Evolutionary conservation across 2,113 vertebrate species (phyloP), one percentile per base, ranked within the genome.

Genomic region (Tyrannus savana): DNA sequence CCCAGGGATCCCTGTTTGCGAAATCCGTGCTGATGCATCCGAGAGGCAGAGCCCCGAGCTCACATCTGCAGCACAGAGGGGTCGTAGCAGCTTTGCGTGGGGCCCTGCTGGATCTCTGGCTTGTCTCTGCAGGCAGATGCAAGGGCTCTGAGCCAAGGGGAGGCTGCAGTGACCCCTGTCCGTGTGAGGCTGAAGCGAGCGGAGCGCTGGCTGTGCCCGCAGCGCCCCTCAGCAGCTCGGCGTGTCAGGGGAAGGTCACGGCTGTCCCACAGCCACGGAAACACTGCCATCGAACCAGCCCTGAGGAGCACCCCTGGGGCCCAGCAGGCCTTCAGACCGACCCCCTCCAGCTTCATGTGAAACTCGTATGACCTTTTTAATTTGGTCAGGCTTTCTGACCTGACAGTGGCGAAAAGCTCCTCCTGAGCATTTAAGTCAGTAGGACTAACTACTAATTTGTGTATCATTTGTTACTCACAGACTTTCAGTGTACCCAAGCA

Each of bases 281-380:
- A 56, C 52, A 52, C 0, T 33, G n/a, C 39, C 12, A 10, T 2
- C 46, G 81, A 64, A 22, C 33, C 71, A 46, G 6, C 58, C 83
- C 82, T 85, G 75, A 80, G 79, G 53, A 42, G 46, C 35, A n/a
- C 14, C 74, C 59, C 59, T 18, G 79, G 59, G 67, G 19, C 52
- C 50, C 92, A 95, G 90, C 83, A 95, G 62, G 77, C 39, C 73
- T 59, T 64, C 74, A 82, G 58, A 53, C 58, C 41, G 19, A 49
- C 23, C 8, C 37, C 10, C 6, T 6, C 6, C 7, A 56, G 3
- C 7, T 69, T 69, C 10, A 33, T 5, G 35, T 0, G 24, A 37
- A 42, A 58, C 62, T 72, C 69, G 62, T 41, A 27, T 8, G n/a
- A 58, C 41, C 46, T 58, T n/a, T 72, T 52, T 15, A 41, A 78